A percentile compares a stretch with the other conserved stretches of the same genome.
Conservation (phyloP, 2,797 vertebrate genomes). For the Microctenopoma steveboyesi region DNA sequence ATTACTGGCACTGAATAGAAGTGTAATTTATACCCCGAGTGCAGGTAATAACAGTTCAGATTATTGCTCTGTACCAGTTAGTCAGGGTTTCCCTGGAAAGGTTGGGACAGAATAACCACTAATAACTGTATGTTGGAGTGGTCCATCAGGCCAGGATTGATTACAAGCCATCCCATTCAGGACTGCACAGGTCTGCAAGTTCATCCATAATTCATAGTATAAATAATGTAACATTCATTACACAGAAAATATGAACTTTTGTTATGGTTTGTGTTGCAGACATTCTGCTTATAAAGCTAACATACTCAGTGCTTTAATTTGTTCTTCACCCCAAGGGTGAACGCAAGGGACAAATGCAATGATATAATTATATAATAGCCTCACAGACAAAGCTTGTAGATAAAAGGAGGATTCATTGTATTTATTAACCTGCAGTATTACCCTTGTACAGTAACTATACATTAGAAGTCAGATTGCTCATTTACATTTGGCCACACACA, state of each 20-base stretch:
- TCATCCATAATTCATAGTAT: slow-evolving; percentile 86
- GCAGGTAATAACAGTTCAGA: slow-evolving; percentile 57
- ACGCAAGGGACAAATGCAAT: slow-evolving; percentile 81
- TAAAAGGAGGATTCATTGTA: slow-evolving; percentile 71
- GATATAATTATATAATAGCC: slow-evolving; percentile 81
- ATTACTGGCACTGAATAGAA: slow-evolving; percentile 22
- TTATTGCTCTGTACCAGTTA: slow-evolving; percentile 41
- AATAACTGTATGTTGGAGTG: slow-evolving; percentile 78
- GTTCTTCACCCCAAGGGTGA: slow-evolving; percentile 81
- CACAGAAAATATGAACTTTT: slow-evolving; percentile 84
- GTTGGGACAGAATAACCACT: slow-evolving; percentile 57
- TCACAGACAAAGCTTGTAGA: slow-evolving; percentile 72
- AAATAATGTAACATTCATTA: slow-evolving; percentile 89
- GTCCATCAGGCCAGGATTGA: slow-evolving; percentile 79
- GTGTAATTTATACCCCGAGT: slow-evolving; percentile 49
- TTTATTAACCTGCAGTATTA: slow-evolving; percentile 83
- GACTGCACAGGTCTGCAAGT: slow-evolving; percentile 74
- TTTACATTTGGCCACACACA: slow-evolving; percentile 66
- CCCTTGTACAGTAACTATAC: slow-evolving; percentile 66
- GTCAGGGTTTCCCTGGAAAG: slow-evolving; percentile 40
- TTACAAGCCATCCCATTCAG: slow-evolving; percentile 72
- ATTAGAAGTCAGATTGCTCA: slow-evolving; percentile 69
- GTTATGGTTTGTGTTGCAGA: slow-evolving; percentile 73
- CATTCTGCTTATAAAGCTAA: slow-evolving; percentile 79
- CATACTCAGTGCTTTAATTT: slow-evolving; percentile 83